Base-by-base conservation (phyloP, 2,888 invertebrate genomes). In the Diloba caeruleocephala region DNA sequence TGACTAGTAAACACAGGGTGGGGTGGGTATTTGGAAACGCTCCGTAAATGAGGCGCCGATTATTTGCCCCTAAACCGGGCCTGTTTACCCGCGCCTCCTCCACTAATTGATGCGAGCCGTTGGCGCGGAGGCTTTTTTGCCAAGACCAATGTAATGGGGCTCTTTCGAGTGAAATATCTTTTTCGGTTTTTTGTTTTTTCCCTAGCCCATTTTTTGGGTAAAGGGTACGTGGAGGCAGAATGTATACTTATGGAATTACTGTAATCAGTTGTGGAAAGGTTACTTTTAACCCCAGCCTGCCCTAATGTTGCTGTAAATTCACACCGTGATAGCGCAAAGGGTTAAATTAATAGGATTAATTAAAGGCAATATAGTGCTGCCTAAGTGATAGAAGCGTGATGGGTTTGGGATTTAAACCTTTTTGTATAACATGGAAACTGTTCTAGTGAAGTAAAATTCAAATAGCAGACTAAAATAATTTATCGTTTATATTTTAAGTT, bases 91-190 rank as follows among this genome's bases (percentile, higher is more conserved):
- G 73, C 57, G 72, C 82, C 81, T 85, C 79, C 81, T 84, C 79
- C 79, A 79, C 89, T 90, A 90, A 90, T 90, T 90, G 88, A 89
- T 89, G 88, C 74, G 76, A 72, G 70, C 75, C 76, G 63, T 67
- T 55, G 69, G 66, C 64, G 71, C 66, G 64, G 71, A 78, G 73
- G 74, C 79, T 78, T 85, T 86, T 87, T 87, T 81, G 74, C 85
- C 83, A 87, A 87, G 87, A 87, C 85, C 82, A 71, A 71, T 80
- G 78, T 86, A 87, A 88, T 87, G 79, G 85, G 76, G 82, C 82
- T 85, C 71, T 85, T 83, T 70, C 71, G 79, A 83, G 85, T 88
- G 85, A 88, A 88, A 88, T 88, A 86, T 88, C 86, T 88, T 86
- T 85, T 82, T 79, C 74, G 78, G 79, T 71, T 79, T 71, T 81